These are phyloP conservation scores for Atractosteus spatula DNA, from an alignment of 2,113 vertebrate genomes.

Conservation along the genomic window DNA sequence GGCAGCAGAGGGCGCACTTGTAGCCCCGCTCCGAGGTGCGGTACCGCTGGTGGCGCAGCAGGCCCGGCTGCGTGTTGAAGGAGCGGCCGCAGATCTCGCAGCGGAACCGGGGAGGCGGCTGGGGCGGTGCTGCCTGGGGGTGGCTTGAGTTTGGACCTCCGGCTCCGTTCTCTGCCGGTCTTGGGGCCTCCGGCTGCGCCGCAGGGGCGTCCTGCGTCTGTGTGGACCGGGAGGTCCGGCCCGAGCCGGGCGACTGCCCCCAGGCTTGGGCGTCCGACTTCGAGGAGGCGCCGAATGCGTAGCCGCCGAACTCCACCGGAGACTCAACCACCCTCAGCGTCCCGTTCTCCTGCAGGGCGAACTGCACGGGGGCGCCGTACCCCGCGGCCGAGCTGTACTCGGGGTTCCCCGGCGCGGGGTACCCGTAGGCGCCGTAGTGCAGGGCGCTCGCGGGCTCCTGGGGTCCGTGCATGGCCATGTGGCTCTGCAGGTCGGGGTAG, in stretches of 20 bases:
- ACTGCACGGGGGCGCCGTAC: conserved; percentile 62
- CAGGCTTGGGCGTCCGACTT: conserved; percentile 19
- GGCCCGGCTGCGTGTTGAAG: conserved; percentile 58
- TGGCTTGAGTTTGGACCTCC: conserved; percentile 1
- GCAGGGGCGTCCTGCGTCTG: not conserved
- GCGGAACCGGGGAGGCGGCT: conserved; percentile 42
- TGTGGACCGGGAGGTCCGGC: not conserved
- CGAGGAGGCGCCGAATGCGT: conserved; percentile 33
- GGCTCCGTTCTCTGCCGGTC: conserved; percentile 24
- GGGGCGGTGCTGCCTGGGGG: conserved; percentile 24
- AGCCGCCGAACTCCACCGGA: conserved; percentile 45
- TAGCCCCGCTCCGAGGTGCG: conserved; percentile 62
- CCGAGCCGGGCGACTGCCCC: conserved; percentile 13
- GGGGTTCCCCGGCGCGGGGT: not conserved
- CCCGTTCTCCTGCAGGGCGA: conserved; percentile 72
- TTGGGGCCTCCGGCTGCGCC: conserved; percentile 23
- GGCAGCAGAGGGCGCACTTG: conserved; percentile 70
- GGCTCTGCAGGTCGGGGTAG: conserved; percentile 58
- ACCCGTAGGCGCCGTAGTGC: conserved; percentile 59
- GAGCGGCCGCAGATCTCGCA: conserved; percentile 67
- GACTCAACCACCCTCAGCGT: conserved; percentile 61
- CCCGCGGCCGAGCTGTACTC: not conserved
- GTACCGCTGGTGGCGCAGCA: conserved; percentile 68
- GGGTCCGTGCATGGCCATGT: conserved; percentile 66
- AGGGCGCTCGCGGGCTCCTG: conserved; percentile 57